phyloP scores from a whole-genome alignment of 2,797 vertebrate genomes.

The Antrozous pallidus region DNA sequence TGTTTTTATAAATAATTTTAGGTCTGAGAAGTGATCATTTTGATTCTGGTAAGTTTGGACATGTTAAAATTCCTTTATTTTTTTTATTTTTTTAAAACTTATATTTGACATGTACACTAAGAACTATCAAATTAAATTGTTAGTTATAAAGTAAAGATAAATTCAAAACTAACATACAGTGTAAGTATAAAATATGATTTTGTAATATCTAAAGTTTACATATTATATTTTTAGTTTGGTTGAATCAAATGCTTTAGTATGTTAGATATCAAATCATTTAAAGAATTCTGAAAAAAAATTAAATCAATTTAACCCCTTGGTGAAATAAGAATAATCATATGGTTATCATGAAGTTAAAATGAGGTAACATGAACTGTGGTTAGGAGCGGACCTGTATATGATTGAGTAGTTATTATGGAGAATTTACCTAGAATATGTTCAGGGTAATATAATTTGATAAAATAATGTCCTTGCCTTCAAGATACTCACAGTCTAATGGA shows the following conservation, averaged over 20 bases:
- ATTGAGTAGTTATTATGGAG: neutral
- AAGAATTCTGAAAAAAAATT: neutral
- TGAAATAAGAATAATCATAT: neutral
- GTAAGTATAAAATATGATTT: neutral
- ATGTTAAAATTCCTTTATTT: neutral
- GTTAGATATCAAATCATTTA: constrained; percentile 4
- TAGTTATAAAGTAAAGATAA: constrained; percentile 5
- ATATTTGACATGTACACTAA: neutral
- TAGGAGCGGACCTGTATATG: neutral
- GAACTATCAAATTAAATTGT: neutral
- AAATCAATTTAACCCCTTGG: neutral
- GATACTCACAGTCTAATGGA: neutral
- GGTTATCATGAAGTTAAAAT: neutral
- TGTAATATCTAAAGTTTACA: constrained; percentile 26
- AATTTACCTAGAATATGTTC: neutral
- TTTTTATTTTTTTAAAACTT: neutral
- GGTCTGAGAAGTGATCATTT: neutral
- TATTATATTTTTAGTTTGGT: neutral
- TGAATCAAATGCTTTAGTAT: neutral
- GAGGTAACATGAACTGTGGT: neutral
- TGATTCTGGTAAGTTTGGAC: neutral
- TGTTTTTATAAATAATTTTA: constrained; percentile 26
- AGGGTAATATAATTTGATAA: neutral
- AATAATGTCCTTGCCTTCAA: neutral
- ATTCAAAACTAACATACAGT: neutral